Conservation (phyloP, 1,140 invertebrate genomes). For the Philopotamus ludificatus region DNA sequence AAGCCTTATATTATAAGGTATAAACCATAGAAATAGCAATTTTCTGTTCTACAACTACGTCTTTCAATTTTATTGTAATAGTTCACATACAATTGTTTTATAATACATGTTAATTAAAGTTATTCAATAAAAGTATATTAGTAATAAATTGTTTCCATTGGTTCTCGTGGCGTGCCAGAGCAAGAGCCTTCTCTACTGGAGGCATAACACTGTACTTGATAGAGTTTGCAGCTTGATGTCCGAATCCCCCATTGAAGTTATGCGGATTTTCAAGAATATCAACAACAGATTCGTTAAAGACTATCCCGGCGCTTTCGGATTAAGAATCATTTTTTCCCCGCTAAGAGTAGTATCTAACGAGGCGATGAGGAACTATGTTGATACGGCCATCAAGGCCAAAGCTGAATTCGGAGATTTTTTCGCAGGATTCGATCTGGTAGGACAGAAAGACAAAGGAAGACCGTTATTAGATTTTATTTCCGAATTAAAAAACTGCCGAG, state of each 20-base stretch:
- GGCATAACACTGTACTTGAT: constrained; percentile 57
- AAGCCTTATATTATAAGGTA: too few species aligned
- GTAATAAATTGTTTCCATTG: constrained; percentile 2
- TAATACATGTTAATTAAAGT: too few species aligned
- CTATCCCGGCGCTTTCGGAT: constrained; percentile 68
- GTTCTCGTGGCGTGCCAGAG: background rate
- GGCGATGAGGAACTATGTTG: constrained; percentile 53
- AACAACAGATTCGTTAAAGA: constrained; percentile 58
- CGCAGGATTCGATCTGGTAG: constrained; percentile 74
- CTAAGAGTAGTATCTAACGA: constrained; percentile 48
- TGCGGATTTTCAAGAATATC: constrained; percentile 60
- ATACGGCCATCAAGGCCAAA: constrained; percentile 52
- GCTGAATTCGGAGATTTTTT: constrained; percentile 58
- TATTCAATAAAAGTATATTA: too few species aligned
- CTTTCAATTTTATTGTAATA: too few species aligned
- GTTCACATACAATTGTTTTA: too few species aligned
- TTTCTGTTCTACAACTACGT: too few species aligned
- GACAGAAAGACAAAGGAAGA: constrained; percentile 68
- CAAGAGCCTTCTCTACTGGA: background rate
- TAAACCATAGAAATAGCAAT: too few species aligned
- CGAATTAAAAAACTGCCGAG: constrained; percentile 51
- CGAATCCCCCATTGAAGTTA: too few species aligned
- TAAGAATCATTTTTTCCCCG: constrained; percentile 71
- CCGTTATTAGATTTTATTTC: constrained; percentile 63
- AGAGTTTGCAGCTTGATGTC: too few species aligned